Base-by-base conservation (phyloP, 1,140 invertebrate genomes). In the Drosophila pallidifrons region DNA sequence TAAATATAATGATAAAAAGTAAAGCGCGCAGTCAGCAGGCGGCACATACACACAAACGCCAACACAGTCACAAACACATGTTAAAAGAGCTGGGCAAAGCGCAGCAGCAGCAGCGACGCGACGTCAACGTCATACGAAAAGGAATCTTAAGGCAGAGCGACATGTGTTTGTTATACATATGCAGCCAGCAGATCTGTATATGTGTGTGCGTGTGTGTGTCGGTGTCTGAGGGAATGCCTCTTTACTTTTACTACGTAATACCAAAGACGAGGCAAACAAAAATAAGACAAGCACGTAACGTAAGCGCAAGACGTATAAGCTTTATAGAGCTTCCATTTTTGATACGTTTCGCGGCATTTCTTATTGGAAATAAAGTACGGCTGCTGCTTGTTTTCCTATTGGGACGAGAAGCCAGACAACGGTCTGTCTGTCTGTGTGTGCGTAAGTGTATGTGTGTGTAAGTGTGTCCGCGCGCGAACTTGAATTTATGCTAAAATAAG, bases 1-100 rank as follows among this genome's bases (percentile, higher is more conserved):
- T 54, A 60, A 57, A 87, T 79, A 89, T 82, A 89, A 88, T 83
- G 85, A 88, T 83, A 83, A 80, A 82, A 77, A 70, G 49, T 69
- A 65, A 69, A 79, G 58, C 68, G 74, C 68, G 52, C 63, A 77
- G 77, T 77, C 63, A 76, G 70, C 74, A 77, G 51, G 63, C 77
- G 51, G 55, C 38, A 69, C 47, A 54, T 54, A 78, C 58, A 86
- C 41, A 63, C 52, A 65, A 28, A 72, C 35, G 15, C 28, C 41
- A 35, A 38, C 54, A n/a, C 45, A 57, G n/a, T 28, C 47, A 61
- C 52, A 69, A 32, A 54, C 51, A 54, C 51, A 52, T 70, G 51
- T 70, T 43, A 70, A 65, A 58, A 71, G 20, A 25, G 58, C 66
- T 70, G 57, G 57, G 61, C 52, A 65, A 49, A 55, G 65, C 61